phyloP scores from a whole-genome alignment of 92 coral and sea anemone species.

The Chrysogorgia sp. region DNA sequence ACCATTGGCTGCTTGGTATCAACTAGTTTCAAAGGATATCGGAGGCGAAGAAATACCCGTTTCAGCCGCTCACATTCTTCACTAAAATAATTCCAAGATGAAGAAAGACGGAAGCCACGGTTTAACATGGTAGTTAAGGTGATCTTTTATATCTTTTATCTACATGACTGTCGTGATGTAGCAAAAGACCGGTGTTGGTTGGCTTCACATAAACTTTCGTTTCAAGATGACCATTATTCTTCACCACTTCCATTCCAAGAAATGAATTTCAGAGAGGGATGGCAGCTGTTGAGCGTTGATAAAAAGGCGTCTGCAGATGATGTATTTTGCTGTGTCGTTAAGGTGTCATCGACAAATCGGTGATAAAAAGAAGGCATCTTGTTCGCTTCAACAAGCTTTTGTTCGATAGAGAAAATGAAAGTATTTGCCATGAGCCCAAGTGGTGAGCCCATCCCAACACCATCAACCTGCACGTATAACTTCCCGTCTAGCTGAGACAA shows the following conservation, averaged over 20 bases:
- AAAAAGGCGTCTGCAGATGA: too few relatives aligned
- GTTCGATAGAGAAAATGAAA: conserved; percentile 5
- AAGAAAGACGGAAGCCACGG: conserved; percentile 5
- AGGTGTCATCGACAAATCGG: too few relatives aligned
- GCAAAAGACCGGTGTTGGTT: conserved; percentile 53
- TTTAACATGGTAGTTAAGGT: conserved; percentile 8
- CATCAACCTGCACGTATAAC: too few relatives aligned
- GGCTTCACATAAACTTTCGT: conserved; percentile 56
- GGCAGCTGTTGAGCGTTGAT: too few relatives aligned
- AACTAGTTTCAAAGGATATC: neutral
- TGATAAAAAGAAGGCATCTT: neutral
- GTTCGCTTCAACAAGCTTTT: neutral
- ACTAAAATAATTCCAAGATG: neutral
- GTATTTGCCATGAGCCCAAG: neutral
- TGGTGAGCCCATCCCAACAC: too few relatives aligned
- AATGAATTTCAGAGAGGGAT: too few relatives aligned
- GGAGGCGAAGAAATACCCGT: neutral
- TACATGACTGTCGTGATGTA: conserved; percentile 51
- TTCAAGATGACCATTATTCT: too few relatives aligned
- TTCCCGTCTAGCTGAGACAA: conserved; percentile 3
- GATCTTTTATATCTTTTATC: too few relatives aligned
- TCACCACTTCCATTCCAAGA: conserved; percentile 39
- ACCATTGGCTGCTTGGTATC: too few relatives aligned
- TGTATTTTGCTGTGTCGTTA: too few relatives aligned
- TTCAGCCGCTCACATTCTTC: conserved; percentile 20